Percentiles rank a stretch among this genome's conserved stretches.
Evolutionary conservation across 2,797 vertebrate genomes (phyloP).

Genomic region (Anguilla obscura): DNA sequence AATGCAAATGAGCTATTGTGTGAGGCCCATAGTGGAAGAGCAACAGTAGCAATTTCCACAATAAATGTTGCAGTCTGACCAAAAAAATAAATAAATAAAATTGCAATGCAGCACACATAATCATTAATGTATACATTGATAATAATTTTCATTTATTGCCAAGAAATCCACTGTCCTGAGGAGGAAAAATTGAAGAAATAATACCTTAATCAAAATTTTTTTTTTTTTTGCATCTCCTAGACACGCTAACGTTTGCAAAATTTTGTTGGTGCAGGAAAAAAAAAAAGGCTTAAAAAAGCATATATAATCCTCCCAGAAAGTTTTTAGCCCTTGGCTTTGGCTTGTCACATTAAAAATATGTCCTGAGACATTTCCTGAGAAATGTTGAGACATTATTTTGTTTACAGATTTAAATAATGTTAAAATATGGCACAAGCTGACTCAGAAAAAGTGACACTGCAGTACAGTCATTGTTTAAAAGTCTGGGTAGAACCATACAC

Average conservation of each 20-base stretch:
- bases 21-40: conserved; percentile 57
- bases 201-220: not conserved
- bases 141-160: conserved; percentile 36
- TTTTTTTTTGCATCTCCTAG: not conserved
- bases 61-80: conserved; percentile 47
- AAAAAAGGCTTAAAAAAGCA: not conserved
- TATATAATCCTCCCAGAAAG: not conserved
- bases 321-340: not conserved
- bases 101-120: conserved; percentile 29
- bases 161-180: conserved; percentile 13
- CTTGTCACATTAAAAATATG: not conserved
- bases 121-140: conserved; percentile 35
- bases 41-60: conserved; percentile 48
- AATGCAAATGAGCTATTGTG: conserved; percentile 68
- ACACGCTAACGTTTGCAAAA: not conserved
- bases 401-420: not conserved
- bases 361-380: not conserved
- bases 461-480: not conserved
- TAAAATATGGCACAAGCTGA: too few relatives aligned
- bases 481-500: not conserved
- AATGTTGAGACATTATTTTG: not conserved
- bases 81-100: conserved; percentile 44
- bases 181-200: not conserved
- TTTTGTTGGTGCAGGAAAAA: too few relatives aligned
- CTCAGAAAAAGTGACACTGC: not conserved